A percentile compares a stretch with the other conserved stretches of the same genome.
Conservation (phyloP, 2,113 vertebrate species). For the Pica pica region DNA sequence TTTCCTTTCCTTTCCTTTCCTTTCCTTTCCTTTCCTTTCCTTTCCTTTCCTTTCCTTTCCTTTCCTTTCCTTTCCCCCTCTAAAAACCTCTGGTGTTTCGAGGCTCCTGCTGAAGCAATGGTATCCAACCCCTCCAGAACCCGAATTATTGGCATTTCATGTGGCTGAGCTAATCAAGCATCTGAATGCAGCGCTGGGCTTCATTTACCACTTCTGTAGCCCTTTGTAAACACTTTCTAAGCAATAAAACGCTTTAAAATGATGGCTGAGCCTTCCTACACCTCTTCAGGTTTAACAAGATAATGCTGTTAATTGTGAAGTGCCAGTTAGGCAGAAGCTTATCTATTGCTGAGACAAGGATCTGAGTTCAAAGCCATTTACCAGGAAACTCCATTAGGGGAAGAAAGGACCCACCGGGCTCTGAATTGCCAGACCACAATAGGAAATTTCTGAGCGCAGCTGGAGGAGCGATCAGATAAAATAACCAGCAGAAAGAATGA, state of each 20-base stretch:
- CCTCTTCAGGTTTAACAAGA: conserved; percentile 40
- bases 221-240: conserved; percentile 27
- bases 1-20: too few relatives aligned
- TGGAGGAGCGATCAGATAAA: background rate
- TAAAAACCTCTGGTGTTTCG: background rate
- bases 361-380: conserved; percentile 29
- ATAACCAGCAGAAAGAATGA: background rate
- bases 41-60: rapidly evolving
- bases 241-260: conserved; percentile 18
- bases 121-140: background rate
- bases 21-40: too few relatives aligned
- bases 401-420: conserved; percentile 3
- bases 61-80: too few relatives aligned
- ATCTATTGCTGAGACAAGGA: background rate
- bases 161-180: conserved; percentile 11
- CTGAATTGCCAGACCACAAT: background rate
- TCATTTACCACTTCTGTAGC: background rate
- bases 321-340: background rate
- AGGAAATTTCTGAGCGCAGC: background rate
- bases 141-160: background rate
- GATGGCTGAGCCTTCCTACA: background rate
- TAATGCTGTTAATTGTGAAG: conserved; percentile 41
- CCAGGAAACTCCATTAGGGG: background rate
- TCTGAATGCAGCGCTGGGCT: background rate
- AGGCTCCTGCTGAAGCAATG: background rate